Conservation (phyloP, 2,797 vertebrate species). For the Alca torda region DNA sequence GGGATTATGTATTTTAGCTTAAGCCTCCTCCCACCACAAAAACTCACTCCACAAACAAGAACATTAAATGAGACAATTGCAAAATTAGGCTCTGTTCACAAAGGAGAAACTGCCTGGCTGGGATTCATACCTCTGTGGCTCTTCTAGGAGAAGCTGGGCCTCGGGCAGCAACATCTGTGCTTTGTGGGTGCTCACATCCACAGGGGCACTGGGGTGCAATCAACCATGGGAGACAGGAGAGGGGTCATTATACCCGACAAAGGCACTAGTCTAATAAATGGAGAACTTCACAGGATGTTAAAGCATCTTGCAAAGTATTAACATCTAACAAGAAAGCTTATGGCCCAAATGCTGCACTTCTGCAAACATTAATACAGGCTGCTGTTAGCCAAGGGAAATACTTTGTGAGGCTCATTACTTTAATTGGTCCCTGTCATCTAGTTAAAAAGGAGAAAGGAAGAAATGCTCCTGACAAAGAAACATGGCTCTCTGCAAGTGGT, state of each 20-base stretch:
- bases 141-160: not conserved
- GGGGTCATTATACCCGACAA: not conserved
- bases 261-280: not conserved
- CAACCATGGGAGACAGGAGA: not conserved
- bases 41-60: not conserved
- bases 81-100: not conserved
- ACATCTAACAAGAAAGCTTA: slow-evolving; percentile 9
- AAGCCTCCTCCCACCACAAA: not conserved
- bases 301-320: not conserved
- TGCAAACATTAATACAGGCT: slow-evolving; percentile 59
- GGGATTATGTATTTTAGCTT: not conserved
- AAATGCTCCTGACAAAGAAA: slow-evolving; percentile 58
- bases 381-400: slow-evolving; percentile 69
- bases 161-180: not conserved
- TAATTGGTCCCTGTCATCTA: slow-evolving; percentile 77
- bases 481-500: slow-evolving; percentile 26
- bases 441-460: slow-evolving; percentile 67
- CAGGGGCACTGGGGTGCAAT: not conserved
- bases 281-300: not conserved
- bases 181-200: not conserved
- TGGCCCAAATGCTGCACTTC: slow-evolving; percentile 12
- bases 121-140: not conserved
- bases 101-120: not conserved
- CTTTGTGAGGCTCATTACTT: slow-evolving; percentile 74
- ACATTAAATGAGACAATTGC: not conserved